Conservation (phyloP, 2,888 invertebrate genomes). For the Lochmaea crataegi region DNA sequence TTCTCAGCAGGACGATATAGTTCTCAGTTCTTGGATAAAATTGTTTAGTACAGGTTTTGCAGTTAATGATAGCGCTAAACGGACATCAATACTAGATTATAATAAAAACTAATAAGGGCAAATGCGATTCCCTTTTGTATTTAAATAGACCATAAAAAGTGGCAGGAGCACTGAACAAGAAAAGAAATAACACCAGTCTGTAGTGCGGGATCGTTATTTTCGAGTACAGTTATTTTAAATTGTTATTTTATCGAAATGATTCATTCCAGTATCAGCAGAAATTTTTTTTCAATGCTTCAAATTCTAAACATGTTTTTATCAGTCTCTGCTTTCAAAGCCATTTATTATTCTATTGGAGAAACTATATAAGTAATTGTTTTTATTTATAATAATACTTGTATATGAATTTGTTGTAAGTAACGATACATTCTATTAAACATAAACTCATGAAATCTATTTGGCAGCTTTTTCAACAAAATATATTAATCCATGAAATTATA, state of each 20-base stretch:
- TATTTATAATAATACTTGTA: no score
- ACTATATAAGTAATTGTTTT: no score
- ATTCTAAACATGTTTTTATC: background rate
- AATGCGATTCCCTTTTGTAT: conserved; percentile 50
- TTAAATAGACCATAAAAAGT: conserved; percentile 55
- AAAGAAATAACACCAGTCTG: conserved; percentile 2
- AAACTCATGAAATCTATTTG: no score
- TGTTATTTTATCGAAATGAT: background rate
- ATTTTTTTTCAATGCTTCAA: no score
- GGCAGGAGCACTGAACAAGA: conserved; percentile 31
- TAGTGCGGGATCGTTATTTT: conserved; percentile 4
- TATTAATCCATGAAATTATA: no score
- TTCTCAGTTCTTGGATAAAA: conserved; percentile 32
- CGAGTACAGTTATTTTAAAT: background rate
- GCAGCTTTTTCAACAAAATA: no score
- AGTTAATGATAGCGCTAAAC: conserved; percentile 21
- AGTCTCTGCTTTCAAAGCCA: background rate
- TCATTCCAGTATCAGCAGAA: background rate
- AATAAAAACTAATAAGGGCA: conserved; percentile 41
- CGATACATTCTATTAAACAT: no score
- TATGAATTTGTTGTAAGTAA: no score
- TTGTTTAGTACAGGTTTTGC: conserved; percentile 29
- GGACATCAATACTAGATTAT: conserved; percentile 26
- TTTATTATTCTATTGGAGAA: no score
- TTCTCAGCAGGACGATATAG: conserved; percentile 27